These are phyloP conservation scores for Chunga burmeisteri DNA, from an alignment of 2,113 vertebrate genomes.

Conservation along the genomic window DNA sequence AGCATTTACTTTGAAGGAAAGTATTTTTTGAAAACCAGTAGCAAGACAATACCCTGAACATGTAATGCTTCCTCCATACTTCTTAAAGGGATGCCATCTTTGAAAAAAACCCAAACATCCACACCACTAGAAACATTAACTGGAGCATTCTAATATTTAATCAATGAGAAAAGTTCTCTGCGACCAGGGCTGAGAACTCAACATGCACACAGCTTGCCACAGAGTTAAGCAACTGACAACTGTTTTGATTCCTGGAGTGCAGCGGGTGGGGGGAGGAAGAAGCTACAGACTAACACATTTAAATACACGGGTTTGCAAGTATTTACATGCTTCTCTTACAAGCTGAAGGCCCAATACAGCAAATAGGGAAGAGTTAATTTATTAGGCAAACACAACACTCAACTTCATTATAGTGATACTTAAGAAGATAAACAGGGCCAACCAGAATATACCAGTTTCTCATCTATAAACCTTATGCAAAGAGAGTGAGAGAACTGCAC, in stretches of 20 bases:
- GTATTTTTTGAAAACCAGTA: not conserved
- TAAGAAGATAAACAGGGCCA: not conserved
- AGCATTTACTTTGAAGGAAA: not conserved
- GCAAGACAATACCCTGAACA: not conserved
- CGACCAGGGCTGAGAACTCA: not conserved
- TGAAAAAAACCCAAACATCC: not conserved
- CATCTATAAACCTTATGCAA: not conserved
- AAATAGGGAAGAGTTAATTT: not conserved
- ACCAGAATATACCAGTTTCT: not conserved
- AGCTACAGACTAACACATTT: not conserved
- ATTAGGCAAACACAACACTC: not conserved
- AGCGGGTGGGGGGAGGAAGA: rapidly evolving
- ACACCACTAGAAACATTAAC: not conserved
- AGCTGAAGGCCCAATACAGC: not conserved
- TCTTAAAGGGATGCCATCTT: not conserved
- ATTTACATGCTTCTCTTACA: not conserved
- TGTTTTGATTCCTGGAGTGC: not conserved
- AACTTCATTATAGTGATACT: not conserved
- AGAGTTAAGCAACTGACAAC: not conserved
- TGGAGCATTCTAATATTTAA: not conserved
- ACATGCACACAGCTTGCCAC: not conserved
- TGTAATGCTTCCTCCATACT: not conserved
- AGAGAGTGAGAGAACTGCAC: not conserved
- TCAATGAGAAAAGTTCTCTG: not conserved
- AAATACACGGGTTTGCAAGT: not conserved